phyloP scores from a whole-genome alignment of 2,888 invertebrate species.

The Griposia aprilina region DNA sequence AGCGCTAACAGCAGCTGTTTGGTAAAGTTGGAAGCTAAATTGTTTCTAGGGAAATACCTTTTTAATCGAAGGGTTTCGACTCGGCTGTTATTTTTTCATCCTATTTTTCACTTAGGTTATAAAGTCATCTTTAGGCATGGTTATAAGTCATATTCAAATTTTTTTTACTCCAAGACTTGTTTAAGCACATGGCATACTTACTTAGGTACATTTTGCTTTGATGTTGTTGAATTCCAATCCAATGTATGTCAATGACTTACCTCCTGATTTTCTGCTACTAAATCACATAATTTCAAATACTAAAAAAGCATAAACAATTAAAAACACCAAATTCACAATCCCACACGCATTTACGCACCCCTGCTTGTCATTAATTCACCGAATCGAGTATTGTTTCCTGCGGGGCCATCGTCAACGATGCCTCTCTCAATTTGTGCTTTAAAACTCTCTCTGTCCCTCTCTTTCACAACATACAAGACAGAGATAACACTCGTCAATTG shows the following conservation, averaged over 20 bases:
- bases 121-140: neutral
- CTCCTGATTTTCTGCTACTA: neutral
- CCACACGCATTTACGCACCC: constrained; percentile 74
- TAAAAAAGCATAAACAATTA: constrained; percentile 17
- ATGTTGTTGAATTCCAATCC: neutral
- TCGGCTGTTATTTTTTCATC: neutral
- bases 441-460: constrained; percentile 75
- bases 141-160: neutral
- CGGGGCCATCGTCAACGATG: constrained; percentile 81
- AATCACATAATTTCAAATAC: neutral
- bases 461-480: constrained; percentile 61
- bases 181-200: too few relatives aligned
- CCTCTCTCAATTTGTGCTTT: constrained; percentile 86
- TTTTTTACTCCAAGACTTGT: neutral
- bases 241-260: neutral
- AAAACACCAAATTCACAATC: constrained; percentile 43
- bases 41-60: neutral
- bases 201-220: neutral
- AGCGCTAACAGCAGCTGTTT: constrained; percentile 10
- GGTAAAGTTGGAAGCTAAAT: neutral
- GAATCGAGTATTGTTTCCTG: constrained; percentile 90
- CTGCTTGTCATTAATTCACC: constrained; percentile 87
- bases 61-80: neutral
- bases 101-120: neutral
- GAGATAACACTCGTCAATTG: constrained; percentile 73